These are phyloP conservation scores for Cyclophora punctaria DNA, from an alignment of 2,888 invertebrate genomes.

Conservation along the genomic window DNA sequence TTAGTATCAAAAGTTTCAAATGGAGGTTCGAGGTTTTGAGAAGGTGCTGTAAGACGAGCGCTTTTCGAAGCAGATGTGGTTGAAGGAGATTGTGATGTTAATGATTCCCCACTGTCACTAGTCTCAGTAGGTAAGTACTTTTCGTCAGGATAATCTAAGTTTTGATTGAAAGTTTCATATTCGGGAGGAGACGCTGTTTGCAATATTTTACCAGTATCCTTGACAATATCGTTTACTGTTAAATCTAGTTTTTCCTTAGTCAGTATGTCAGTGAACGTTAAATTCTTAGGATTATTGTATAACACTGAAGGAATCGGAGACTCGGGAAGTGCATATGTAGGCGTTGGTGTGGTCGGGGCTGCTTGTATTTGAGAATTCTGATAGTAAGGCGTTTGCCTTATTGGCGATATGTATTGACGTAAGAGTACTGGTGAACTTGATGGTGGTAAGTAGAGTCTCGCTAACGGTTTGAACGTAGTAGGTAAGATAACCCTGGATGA, in stretches of 20 bases:
- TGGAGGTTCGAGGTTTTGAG: conserved; percentile 49
- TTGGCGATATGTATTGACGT: conserved; percentile 44
- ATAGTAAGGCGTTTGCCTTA: conserved; percentile 27
- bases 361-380: conserved; percentile 25
- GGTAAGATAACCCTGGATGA: conserved; percentile 45
- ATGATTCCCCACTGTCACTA: conserved; percentile 43
- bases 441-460: conserved; percentile 49
- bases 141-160: conserved; percentile 33
- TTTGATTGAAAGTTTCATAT: conserved; percentile 34
- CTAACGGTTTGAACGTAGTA: conserved; percentile 47
- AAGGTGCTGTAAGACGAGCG: conserved; percentile 41
- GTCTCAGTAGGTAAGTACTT: conserved; percentile 32
- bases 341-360: conserved; percentile 9
- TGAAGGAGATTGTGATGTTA: conserved; percentile 39
- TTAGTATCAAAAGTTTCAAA: conserved; percentile 25
- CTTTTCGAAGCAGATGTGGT: conserved; percentile 33
- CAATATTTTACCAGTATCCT: conserved; percentile 50
- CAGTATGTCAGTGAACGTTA: conserved; percentile 55
- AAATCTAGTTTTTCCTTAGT: conserved; percentile 60
- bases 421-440: conserved; percentile 28
- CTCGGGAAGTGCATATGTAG: conserved; percentile 1
- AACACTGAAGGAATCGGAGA: conserved; percentile 8
- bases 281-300: conserved; percentile 33
- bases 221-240: conserved; percentile 56
- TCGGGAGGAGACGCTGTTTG: conserved; percentile 40